Percentiles rank a stretch among this genome's conserved stretches.
Evolutionary conservation across 2,797 vertebrate genomes (phyloP).

Genomic region (Menidia menidia): DNA sequence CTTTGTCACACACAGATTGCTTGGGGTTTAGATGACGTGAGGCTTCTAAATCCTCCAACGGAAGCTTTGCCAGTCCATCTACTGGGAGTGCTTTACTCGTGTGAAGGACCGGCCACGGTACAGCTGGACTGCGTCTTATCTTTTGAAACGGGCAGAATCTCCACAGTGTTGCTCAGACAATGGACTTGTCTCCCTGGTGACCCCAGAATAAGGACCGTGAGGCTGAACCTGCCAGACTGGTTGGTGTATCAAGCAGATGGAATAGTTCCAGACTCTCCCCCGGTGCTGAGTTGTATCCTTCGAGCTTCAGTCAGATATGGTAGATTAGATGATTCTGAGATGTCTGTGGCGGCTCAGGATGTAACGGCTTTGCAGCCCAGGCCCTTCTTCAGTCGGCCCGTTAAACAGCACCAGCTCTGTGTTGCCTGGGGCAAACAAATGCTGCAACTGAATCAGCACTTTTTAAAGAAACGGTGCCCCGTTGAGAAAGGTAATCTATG

Average conservation of each 20-base stretch:
- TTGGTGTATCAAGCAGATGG: constrained; percentile 83
- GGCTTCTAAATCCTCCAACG: constrained; percentile 79
- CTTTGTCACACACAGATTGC: constrained; percentile 49
- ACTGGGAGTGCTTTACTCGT: constrained; percentile 77
- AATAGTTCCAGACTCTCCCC: constrained; percentile 70
- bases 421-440: constrained; percentile 72
- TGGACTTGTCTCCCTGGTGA: constrained; percentile 77
- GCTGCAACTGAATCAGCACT: constrained; percentile 46
- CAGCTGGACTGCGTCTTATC: constrained; percentile 76
- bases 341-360: constrained; percentile 46
- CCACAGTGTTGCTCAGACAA: constrained; percentile 56
- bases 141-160: constrained; percentile 69
- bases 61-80: constrained; percentile 60
- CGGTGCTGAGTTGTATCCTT: constrained; percentile 78
- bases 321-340: constrained; percentile 32
- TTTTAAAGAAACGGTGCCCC: constrained; percentile 68
- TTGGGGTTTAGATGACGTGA: constrained; percentile 60
- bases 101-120: constrained; percentile 66
- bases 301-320: constrained; percentile 67
- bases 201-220: constrained; percentile 45
- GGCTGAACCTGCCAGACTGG: constrained; percentile 82
- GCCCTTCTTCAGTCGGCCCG: constrained; percentile 70
- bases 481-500: constrained; percentile 78
- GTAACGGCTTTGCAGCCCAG: constrained; percentile 59
- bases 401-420: constrained; percentile 79